phyloP scores from a whole-genome alignment of 2,797 vertebrate genomes.

The Spinus olivaceus region DNA sequence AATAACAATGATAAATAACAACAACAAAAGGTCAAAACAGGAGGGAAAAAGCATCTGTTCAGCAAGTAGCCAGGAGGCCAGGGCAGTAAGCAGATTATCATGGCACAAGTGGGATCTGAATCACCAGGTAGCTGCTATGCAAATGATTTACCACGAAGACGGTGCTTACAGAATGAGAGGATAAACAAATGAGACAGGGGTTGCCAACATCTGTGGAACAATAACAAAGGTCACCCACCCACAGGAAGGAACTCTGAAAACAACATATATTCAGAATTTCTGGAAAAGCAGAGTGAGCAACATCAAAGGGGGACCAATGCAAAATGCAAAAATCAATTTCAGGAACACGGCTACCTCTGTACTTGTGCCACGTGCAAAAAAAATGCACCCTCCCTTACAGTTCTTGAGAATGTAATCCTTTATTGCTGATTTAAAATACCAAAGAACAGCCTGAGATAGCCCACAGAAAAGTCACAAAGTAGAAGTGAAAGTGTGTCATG shows the following conservation, averaged over 20 bases:
- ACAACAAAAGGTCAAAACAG: background rate
- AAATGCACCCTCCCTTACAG: background rate
- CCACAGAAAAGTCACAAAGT: background rate
- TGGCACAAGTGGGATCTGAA: background rate
- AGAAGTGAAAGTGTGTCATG: background rate
- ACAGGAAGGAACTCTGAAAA: background rate
- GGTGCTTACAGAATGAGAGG: background rate
- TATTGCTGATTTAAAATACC: background rate
- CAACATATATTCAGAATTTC: background rate
- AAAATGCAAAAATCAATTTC: background rate
- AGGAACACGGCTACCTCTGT: background rate
- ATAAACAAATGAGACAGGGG: background rate
- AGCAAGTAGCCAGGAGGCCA: background rate
- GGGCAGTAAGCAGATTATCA: background rate
- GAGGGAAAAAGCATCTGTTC: background rate
- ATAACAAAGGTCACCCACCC: background rate
- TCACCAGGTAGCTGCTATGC: background rate
- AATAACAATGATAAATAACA: background rate
- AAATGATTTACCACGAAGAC: background rate
- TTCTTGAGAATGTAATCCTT: background rate
- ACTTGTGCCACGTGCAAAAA: rapidly evolving
- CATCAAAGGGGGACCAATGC: background rate
- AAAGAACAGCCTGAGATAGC: background rate
- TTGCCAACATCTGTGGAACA: background rate
- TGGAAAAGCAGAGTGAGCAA: background rate